Evolutionary conservation across 1,140 invertebrate genomes (phyloP), one percentile per base, ranked within the genome.

Genomic region (Penaeus indicus): DNA sequence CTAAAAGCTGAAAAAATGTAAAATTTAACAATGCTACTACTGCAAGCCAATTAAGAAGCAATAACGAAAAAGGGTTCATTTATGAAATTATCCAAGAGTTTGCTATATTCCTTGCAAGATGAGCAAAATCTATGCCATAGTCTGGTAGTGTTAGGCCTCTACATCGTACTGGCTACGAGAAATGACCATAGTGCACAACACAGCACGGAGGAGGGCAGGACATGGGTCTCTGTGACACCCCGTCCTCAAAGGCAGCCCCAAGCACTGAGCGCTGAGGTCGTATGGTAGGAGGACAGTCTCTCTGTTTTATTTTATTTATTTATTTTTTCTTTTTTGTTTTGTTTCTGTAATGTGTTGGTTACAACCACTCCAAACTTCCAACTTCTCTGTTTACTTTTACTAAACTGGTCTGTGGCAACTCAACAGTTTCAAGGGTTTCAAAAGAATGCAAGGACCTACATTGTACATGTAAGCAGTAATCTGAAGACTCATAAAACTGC

Each of bases 221-320:
- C 77, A 75, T 77, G 75, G 77, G 62, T 86, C 62, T 80, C 81
- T 84, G 63, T 69, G 38, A 67, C 38, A 54, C 77, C 85, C 85
- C 63, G 47, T 86, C 85, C 77, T 85, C 78, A 60, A 86, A 80
- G 78, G 85, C 85, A 86, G 85, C 85, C 85, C 85, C 85, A 86
- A 86, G 85, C 85, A 81, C 85, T 86, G 85, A 86, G 85, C 85
- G 79, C 85, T 86, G 85, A 86, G 85, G 85, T 86, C 85, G 60
- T 86, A 80, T 60, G 85, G 85, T 86, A 86, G 78, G 85, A 86
- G 85, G 85, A 86, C 85, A 86, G 85, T 67, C 85, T 86, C 84
- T 77, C 84, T 47, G 69, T 54, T 54, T 54, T 54, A 54, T 54
- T 54, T 54, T 54, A 54, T 54, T 54, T 54, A 54, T 54, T 54